A percentile compares a stretch with the other conserved stretches of the same genome.
Evolutionary conservation across 2,888 invertebrate species (phyloP).

Genomic region (Achlya flavicornis): DNA sequence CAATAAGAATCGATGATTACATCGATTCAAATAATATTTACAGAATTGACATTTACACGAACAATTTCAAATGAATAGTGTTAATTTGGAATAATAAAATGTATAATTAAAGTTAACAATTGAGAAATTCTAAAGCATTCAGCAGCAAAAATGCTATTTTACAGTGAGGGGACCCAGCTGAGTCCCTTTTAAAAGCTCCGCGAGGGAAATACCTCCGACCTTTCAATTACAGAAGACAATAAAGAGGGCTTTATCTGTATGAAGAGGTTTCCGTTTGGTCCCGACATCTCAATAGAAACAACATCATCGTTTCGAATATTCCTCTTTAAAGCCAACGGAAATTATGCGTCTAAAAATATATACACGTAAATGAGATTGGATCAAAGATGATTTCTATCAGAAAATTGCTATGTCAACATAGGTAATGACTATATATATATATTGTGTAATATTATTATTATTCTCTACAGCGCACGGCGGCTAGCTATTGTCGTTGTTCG

Average conservation of each 20-base stretch:
- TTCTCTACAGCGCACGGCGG: no score
- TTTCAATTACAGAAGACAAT: constrained; percentile 80
- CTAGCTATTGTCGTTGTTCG: no score
- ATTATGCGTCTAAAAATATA: neutral
- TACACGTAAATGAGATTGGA: neutral
- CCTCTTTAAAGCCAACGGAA: constrained; percentile 11
- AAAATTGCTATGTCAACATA: neutral
- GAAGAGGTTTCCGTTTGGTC: constrained; percentile 41
- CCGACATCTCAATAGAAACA: constrained; percentile 41
- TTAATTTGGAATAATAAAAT: constrained; percentile 18
- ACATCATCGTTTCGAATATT: constrained; percentile 32
- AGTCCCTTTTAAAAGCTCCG: constrained; percentile 65
- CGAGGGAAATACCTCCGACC: constrained; percentile 66
- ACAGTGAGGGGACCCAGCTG: constrained; percentile 60
- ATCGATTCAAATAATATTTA: neutral
- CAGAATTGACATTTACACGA: neutral
- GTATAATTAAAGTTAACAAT: constrained; percentile 28
- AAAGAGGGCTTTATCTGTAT: constrained; percentile 71
- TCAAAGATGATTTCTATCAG: neutral
- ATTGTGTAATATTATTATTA: no score
- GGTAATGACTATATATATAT: no score
- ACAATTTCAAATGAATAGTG: neutral
- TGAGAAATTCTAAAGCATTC: constrained; percentile 53
- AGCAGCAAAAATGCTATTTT: constrained; percentile 60
- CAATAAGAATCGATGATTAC: no score